Evolutionary conservation across 2,113 vertebrate species (phyloP).

Genomic region (Paradisaea rubra): DNA sequence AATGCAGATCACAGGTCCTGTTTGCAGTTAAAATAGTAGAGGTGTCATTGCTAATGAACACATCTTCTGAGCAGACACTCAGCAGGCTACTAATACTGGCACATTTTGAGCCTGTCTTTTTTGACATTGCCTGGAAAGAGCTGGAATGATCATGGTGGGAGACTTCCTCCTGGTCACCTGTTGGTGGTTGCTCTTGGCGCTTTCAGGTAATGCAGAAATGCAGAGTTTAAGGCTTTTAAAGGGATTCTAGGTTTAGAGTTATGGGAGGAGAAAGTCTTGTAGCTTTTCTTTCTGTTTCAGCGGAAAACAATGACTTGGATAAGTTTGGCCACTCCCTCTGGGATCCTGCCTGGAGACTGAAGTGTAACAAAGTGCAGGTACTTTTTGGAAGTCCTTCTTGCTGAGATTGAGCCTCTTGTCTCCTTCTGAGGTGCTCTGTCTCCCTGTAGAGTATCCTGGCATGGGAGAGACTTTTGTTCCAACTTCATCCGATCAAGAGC

Average conservation of each 20-base stretch:
- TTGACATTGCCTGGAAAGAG: not conserved
- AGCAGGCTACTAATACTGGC: not conserved
- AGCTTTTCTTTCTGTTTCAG: not conserved
- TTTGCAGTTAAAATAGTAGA: not conserved
- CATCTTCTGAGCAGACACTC: not conserved
- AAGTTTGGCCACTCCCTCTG: not conserved
- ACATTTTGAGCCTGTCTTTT: not conserved
- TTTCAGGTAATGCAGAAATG: not conserved
- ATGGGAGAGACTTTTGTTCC: not conserved
- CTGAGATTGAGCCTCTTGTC: not conserved
- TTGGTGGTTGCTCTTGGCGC: not conserved
- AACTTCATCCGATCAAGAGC: not conserved
- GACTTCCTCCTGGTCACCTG: not conserved
- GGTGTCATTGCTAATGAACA: not conserved
- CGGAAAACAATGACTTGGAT: not conserved
- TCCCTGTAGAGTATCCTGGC: not conserved
- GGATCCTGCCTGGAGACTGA: not conserved
- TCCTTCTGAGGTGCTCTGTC: not conserved
- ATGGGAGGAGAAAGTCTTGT: not conserved
- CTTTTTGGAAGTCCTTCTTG: not conserved
- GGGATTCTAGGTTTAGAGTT: not conserved
- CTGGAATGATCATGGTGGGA: not conserved
- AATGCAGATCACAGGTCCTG: not conserved
- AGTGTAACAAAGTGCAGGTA: not conserved
- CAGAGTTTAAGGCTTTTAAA: not conserved